phyloP scores from a whole-genome alignment of 2,113 vertebrate species.

The Elephas maximus region DNA sequence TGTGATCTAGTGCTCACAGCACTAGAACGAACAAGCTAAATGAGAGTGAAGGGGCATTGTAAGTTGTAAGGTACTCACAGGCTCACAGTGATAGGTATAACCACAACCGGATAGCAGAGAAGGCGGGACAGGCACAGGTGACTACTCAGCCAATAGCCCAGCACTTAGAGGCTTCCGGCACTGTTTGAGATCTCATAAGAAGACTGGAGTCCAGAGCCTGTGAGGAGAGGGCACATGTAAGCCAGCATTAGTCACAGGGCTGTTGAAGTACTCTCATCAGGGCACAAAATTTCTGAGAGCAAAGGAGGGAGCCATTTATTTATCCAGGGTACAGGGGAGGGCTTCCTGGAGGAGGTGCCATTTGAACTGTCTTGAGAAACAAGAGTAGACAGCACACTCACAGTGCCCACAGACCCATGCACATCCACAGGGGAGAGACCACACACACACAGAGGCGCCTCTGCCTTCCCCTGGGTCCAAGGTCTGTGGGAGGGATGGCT shows the following conservation, averaged over 20 bases:
- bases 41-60: not conserved
- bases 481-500: not conserved
- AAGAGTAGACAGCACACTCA: not conserved
- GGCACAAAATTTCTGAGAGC: not conserved
- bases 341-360: not conserved
- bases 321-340: not conserved
- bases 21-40: not conserved
- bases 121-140: not conserved
- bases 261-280: not conserved
- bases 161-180: not conserved
- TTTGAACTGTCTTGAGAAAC: conserved; percentile 26
- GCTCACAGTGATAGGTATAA: not conserved
- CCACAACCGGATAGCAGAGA: not conserved
- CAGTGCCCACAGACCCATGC: not conserved
- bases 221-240: not conserved
- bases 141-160: not conserved
- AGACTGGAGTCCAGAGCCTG: not conserved
- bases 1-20: not conserved
- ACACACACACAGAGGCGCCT: not conserved
- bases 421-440: not conserved
- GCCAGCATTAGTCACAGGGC: not conserved
- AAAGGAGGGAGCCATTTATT: not conserved
- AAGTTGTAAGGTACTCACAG: not conserved
- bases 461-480: not conserved
- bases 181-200: not conserved